phyloP scores from a whole-genome alignment of 2,113 vertebrate genomes.

The Rhinopomastus cyanomelas region DNA sequence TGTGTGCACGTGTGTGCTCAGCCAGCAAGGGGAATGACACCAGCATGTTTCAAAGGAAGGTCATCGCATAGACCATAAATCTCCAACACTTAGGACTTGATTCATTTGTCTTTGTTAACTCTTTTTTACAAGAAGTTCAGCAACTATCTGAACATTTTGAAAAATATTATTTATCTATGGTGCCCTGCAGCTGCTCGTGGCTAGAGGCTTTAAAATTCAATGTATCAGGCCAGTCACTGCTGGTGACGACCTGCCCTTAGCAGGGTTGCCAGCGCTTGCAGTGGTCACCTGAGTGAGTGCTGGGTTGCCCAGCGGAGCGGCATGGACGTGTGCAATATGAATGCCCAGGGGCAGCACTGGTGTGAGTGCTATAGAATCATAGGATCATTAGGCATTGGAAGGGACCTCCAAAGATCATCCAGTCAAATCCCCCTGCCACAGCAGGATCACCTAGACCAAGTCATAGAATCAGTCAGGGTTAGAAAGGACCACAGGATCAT shows the following conservation, averaged over 20 bases:
- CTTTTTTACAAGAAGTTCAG: slow-evolving; percentile 21
- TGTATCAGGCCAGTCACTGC: no score
- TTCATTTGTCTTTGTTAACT: background rate
- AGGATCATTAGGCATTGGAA: no score
- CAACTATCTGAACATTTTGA: background rate
- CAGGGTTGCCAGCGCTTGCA: background rate
- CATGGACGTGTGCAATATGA: fast-evolving
- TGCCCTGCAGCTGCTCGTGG: background rate
- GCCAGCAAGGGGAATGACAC: slow-evolving; percentile 47
- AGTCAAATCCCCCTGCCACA: no score
- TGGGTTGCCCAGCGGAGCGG: fast-evolving
- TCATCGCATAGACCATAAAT: slow-evolving; percentile 33
- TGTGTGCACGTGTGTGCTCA: background rate
- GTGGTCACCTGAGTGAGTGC: fast-evolving
- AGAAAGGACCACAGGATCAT: no score
- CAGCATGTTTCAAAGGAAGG: slow-evolving; percentile 54
- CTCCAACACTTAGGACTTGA: slow-evolving; percentile 41
- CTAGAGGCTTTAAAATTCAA: background rate
- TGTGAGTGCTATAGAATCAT: no score
- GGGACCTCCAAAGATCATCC: no score
- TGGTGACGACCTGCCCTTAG: background rate
- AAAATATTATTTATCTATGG: background rate
- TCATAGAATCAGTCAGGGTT: no score
- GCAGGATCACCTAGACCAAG: no score
- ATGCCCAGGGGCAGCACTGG: background rate